Conservation (phyloP, 1,140 invertebrate species). For the Triops cancriformis region DNA sequence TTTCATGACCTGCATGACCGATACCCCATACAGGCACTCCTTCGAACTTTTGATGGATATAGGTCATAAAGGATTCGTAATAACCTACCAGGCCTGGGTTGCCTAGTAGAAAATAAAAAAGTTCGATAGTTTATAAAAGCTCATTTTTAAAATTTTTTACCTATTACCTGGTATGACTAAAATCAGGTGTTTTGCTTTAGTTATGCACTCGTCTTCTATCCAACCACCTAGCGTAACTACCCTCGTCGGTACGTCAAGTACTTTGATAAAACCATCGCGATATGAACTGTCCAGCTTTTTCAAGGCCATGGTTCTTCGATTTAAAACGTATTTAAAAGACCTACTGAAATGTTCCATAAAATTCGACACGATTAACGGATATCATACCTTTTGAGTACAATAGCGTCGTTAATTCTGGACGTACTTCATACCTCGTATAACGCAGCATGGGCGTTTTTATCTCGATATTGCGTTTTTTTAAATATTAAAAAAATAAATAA, state of each 20-base stretch:
- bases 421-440: too few species aligned
- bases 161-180: constrained; percentile 40
- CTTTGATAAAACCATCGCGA: constrained; percentile 45
- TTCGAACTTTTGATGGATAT: constrained; percentile 46
- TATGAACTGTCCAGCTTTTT: background rate
- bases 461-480: too few species aligned
- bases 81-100: constrained; percentile 63
- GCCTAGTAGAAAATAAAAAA: constrained; percentile 42
- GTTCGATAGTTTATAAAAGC: constrained; percentile 20
- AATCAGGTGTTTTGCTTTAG: constrained; percentile 38
- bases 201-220: constrained; percentile 49
- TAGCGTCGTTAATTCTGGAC: too few species aligned
- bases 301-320: background rate
- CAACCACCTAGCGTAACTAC: constrained; percentile 56
- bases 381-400: too few species aligned
- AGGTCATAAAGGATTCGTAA: constrained; percentile 59
- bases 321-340: background rate
- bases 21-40: constrained; percentile 60
- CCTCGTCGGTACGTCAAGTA: constrained; percentile 55
- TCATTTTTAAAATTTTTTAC: too few species aligned
- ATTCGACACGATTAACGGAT: too few species aligned
- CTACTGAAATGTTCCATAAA: too few species aligned
- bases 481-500: too few species aligned
- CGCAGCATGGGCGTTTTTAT: too few species aligned
- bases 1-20: constrained; percentile 56